phyloP scores from a whole-genome alignment of 2,888 invertebrate species.

The Ditylenchus weischeri region DNA sequence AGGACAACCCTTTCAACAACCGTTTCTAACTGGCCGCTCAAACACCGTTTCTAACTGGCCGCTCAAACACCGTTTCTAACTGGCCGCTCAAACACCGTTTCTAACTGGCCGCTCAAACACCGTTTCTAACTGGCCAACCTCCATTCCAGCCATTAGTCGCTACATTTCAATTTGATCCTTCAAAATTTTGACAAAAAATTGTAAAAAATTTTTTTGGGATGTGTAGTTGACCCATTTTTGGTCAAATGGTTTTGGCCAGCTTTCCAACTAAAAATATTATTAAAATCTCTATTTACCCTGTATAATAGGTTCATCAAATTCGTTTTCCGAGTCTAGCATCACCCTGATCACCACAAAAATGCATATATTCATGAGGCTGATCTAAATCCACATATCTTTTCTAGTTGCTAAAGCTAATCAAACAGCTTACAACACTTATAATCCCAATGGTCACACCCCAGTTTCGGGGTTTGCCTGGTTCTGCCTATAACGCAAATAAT shows the following conservation, averaged over 20 bases:
- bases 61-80: too few species aligned
- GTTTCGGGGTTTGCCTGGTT: constrained; percentile 46
- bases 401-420: constrained; percentile 16
- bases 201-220: too few species aligned
- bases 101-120: too few species aligned
- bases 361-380: constrained; percentile 39
- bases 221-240: too few species aligned
- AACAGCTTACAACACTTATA: constrained; percentile 30
- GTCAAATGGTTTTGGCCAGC: not conserved
- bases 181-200: too few species aligned
- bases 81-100: too few species aligned
- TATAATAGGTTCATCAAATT: constrained; percentile 50
- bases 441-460: constrained; percentile 46
- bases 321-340: constrained; percentile 49
- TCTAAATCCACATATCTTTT: constrained; percentile 32
- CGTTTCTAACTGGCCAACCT: too few species aligned
- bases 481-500: constrained; percentile 11
- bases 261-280: not conserved
- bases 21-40: too few species aligned
- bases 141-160: too few species aligned
- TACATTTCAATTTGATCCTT: too few species aligned
- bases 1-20: too few species aligned
- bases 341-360: constrained; percentile 45
- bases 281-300: constrained; percentile 35
- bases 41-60: too few species aligned